These are phyloP conservation scores for Lathronympha strigana DNA, from an alignment of 2,888 invertebrate genomes.

Conservation along the genomic window DNA sequence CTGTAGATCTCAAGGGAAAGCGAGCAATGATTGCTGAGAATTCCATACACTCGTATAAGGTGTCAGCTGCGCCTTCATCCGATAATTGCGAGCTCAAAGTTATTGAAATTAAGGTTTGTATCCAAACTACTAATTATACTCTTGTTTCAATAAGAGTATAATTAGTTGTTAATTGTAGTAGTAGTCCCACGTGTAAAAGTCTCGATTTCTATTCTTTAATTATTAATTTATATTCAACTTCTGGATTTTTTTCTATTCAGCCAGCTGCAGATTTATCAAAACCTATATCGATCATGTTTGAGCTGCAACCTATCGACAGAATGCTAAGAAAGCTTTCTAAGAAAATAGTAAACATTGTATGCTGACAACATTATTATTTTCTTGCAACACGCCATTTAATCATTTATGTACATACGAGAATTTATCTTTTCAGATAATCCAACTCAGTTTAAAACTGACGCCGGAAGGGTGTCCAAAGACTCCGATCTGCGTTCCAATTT, in stretches of 20 bases:
- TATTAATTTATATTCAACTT: no score
- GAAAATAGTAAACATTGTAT: not conserved
- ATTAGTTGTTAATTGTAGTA: no score
- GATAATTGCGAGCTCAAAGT: conserved; percentile 67
- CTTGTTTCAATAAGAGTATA: not conserved
- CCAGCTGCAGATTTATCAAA: conserved; percentile 68
- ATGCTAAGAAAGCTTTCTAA: conserved; percentile 64
- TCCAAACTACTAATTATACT: not conserved
- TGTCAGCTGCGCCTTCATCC: conserved; percentile 57
- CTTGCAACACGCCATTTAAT: no score
- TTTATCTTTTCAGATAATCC: conserved; percentile 55
- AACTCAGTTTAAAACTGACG: conserved; percentile 50
- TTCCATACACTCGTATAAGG: conserved; percentile 51
- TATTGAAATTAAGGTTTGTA: conserved; percentile 67
- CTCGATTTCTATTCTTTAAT: no score
- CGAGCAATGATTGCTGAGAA: conserved; percentile 65
- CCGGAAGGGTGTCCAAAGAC: conserved; percentile 65
- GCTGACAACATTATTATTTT: not conserved
- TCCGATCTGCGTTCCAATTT: conserved; percentile 61
- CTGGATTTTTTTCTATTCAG: conserved; percentile 49
- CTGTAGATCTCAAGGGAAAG: conserved; percentile 62
- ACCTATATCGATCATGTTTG: conserved; percentile 66
- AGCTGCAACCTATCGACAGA: conserved; percentile 55
- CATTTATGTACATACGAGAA: no score
- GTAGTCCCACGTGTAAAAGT: no score